Evolutionary conservation across 2,797 vertebrate species (phyloP).

Genomic region (Antennarius maculatus): DNA sequence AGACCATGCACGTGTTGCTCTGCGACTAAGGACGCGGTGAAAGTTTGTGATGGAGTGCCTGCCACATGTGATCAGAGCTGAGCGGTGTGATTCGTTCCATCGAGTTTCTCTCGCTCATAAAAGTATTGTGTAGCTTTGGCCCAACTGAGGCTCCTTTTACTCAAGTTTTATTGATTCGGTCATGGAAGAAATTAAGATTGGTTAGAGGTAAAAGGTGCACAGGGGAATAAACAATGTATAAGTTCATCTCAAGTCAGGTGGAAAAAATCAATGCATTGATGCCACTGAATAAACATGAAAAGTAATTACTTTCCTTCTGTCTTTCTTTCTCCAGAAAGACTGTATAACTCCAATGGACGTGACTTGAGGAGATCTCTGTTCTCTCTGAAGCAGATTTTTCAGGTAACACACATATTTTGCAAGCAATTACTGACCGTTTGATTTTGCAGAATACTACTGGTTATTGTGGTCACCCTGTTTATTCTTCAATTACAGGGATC

Average conservation of each 20-base stretch:
- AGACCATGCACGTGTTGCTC: constrained; percentile 48
- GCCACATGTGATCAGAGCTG: constrained; percentile 47
- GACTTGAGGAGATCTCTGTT: constrained; percentile 95
- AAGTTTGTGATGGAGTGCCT: constrained; percentile 47
- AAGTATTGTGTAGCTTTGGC: constrained; percentile 22
- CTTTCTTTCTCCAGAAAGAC: constrained; percentile 85
- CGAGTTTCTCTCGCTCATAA: background rate
- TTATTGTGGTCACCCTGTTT: constrained; percentile 55
- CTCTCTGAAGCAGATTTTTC: constrained; percentile 97
- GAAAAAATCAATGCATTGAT: background rate
- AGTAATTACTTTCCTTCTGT: constrained; percentile 15
- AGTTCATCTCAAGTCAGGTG: background rate
- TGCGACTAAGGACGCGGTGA: constrained; percentile 21
- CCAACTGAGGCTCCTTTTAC: constrained; percentile 50
- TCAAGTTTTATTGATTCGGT: constrained; percentile 51
- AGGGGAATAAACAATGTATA: background rate
- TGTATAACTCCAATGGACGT: constrained; percentile 93
- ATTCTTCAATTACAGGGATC: constrained; percentile 61
- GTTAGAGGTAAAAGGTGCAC: constrained; percentile 27
- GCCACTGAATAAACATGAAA: background rate
- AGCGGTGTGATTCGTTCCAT: constrained; percentile 34
- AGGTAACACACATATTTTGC: constrained; percentile 80
- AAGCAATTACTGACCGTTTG: constrained; percentile 54
- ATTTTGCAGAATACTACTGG: constrained; percentile 50
- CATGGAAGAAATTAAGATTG: constrained; percentile 24